Base-by-base conservation (phyloP, 1,140 invertebrate genomes). In the Pseudachorutes palmiensis region DNA sequence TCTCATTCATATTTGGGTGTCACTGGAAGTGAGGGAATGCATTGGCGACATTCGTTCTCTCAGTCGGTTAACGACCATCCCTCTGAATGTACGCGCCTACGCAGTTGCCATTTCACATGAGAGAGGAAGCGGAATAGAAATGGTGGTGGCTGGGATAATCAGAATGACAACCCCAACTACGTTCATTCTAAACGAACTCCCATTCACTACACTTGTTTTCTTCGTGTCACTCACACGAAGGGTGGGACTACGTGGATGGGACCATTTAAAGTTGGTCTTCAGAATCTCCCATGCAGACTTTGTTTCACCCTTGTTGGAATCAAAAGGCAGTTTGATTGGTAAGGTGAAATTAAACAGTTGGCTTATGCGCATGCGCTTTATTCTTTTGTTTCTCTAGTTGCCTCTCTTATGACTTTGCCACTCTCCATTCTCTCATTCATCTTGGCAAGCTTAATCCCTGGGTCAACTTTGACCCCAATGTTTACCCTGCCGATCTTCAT, bases 401-500 rank as follows among this genome's bases (percentile, higher is more conserved):
- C 30, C 14, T 22, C 24, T 9, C 14, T 70, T 55, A 2, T 29
- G 0, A 33, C 51, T 2, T 59, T 60, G n/a, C 70, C 70, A n/a
- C 19, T 73, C 5, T 70, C 70, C 3, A 1, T 70, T 2, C 30
- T n/a, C 12, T 71, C 67, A 14, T 31, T 73, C 0, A 19, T 71
- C 0, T 16, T 71, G 2, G 65, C 58, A 14, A 57, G 57, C 12
- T 16, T 71, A 0, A 19, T 73, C n/a, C 65, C 69, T 33, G 72
- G 72, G 2, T 30, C 51, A 0, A 69, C 67, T 2, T 36, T 73
- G 24, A 62, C 65, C 5, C 72, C 72, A 29, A 12, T 73, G 22
- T 73, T 73, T 48, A 73, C 72, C 2, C 55, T 73, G 9, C 72
- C 72, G 22, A 62, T 73, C 9, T 71, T 73, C 29, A 66, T 67